Percentiles rank a stretch among this genome's conserved stretches.
Evolutionary conservation across 2,113 vertebrate genomes (phyloP).

Genomic region (Trematomus loennbergii): DNA sequence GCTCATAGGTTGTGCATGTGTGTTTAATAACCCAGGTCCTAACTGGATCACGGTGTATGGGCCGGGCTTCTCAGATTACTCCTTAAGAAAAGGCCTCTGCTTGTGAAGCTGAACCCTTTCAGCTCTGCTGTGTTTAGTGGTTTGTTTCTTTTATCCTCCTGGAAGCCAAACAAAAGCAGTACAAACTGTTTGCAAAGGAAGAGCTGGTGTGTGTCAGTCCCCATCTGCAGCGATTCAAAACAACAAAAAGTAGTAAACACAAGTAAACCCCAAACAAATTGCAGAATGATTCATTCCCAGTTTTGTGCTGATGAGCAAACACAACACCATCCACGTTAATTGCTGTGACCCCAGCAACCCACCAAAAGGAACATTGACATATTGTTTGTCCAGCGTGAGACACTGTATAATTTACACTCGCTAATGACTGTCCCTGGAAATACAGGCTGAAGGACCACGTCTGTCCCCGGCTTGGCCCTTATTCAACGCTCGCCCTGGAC

Average conservation of each 20-base stretch:
- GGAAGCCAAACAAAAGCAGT: conserved; percentile 18
- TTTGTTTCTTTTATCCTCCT: conserved; percentile 9
- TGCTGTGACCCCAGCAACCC: conserved; percentile 81
- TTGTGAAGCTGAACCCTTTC: conserved; percentile 34
- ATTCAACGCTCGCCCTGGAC: conserved; percentile 74
- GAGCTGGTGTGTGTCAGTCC: conserved; percentile 32
- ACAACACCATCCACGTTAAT: conserved; percentile 81
- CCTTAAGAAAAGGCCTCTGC: conserved; percentile 39
- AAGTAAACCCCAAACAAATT: conserved; percentile 70
- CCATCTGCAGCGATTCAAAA: conserved; percentile 47
- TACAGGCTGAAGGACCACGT: conserved; percentile 79
- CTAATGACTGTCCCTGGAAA: conserved; percentile 82
- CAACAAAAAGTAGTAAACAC: conserved; percentile 70
- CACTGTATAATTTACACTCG: conserved; percentile 83
- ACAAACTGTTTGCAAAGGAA: conserved; percentile 43
- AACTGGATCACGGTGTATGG: conserved; percentile 56
- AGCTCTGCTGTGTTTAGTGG: conserved; percentile 25
- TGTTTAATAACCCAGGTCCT: conserved; percentile 76
- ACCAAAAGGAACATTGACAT: conserved; percentile 84
- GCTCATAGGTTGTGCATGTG: conserved; percentile 80
- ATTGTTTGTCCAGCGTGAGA: conserved; percentile 85
- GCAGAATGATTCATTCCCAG: conserved; percentile 74
- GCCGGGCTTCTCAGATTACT: conserved; percentile 74
- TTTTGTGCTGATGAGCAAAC: conserved; percentile 81
- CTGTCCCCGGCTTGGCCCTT: conserved; percentile 80